Base-by-base conservation (phyloP, 2,113 vertebrate species). In the Sclerurus mexicanus region DNA sequence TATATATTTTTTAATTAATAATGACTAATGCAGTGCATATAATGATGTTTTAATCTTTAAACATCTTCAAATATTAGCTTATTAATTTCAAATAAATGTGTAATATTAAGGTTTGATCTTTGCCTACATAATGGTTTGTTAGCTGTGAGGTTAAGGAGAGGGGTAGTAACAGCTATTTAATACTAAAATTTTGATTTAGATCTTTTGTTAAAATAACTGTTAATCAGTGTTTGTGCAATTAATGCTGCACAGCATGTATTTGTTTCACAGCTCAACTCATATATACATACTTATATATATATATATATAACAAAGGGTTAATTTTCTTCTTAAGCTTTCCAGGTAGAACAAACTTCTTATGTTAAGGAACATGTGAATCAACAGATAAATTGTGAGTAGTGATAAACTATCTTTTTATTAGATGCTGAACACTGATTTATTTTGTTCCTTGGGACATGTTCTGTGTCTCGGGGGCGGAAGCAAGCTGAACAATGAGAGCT, bases 301-400 rank as follows among this genome's bases (percentile, higher is more conserved):
- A 18, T 21, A 5, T 17, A 10, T 22, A 9, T 21, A 90, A 55
- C 60, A 55, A 94, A 83, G 49, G 62, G 3, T 86, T 86, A 88
- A 35, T 96, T 96, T 97, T 72, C 59, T 64, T 96, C 87, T 96
- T 93, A 98, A 90, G 98, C 97, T 94, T 98, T 98, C 67, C 97
- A 98, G 97, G 75, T 97, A 82, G 93, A 98, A 35, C 97, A 98
- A 95, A 90, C 90, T 69, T 77, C 58, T 84, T 93, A 59, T 33
- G 77, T 92, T 66, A 98, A 98, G 92, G 96, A 98, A 87, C 90
- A 95, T 7, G 85, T 71, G 68, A 93, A 93, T 46, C 96, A 98
- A 73, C 97, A 97, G 92, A 98, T 98, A 94, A 95, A 98, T 33
- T 87, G 98, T 98, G 91, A 98, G 98, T 98, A 95, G 42, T 56